Evolutionary conservation across 2,888 invertebrate species (phyloP), one percentile per base, ranked within the genome.

Genomic region (Gastrophysa polygoni): DNA sequence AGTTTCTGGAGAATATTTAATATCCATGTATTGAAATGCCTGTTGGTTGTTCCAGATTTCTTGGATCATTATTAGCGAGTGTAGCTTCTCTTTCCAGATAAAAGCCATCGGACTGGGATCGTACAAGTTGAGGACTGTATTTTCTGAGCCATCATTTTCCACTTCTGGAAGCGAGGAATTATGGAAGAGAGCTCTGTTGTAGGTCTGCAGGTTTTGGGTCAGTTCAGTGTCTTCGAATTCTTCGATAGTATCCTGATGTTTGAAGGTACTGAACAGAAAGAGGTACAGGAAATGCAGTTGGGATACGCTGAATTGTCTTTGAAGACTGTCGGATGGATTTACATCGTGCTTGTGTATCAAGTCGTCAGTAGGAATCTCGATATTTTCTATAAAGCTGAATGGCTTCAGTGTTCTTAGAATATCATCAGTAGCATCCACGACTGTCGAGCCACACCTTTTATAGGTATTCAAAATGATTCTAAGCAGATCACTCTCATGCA

Each of bases 71-170:
- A 71, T 64, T n/a, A 63, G 62, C 0, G 68, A 58, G n/a, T 67
- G 58, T 48, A 76, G 59, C 11, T 68, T 64, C 62, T 77, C 76
- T 21, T 67, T 72, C 73, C 73, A 76, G 49, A 65, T 59, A 46
- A 68, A 75, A 49, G 71, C 51, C 61, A 65, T 57, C 1, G 57
- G 52, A 6, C 24, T 59, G 3, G 57, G 24, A 21, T 61, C 55
- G 34, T 51, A 64, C 7, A 48, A 44, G 7, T 59, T 59, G 11
- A 16, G 8, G 1, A 1, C 11, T 16, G 17, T 10, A 14, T 43
- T 24, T 4, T 43, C 16, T 16, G 43, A 29, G 5, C 57, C 59
- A 10, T 28, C 18, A n/a, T 11, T 16, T 38, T 17, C 28, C 18
- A 44, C 14, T 11, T 14, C 14, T 51, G 59, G 50, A 50, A 56